A percentile compares a stretch with the other conserved stretches of the same genome.
Conservation (phyloP, 2,113 vertebrate species). For the Marmota monax region DNA sequence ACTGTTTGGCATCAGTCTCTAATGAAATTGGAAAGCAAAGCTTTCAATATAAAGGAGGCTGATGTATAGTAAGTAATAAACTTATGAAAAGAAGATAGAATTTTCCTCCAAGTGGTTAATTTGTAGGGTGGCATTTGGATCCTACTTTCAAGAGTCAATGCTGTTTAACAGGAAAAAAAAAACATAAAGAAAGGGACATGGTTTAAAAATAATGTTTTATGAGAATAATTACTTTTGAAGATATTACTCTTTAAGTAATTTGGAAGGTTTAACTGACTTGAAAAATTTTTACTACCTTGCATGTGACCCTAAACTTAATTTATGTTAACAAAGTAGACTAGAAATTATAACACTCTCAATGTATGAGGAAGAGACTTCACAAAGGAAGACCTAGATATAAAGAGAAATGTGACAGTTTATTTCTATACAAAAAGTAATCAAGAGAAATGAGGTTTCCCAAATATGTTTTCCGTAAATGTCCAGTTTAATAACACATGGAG, state of each 20-base stretch:
- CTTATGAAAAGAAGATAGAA: constrained; percentile 88
- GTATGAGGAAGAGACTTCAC: background rate
- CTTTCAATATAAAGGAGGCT: constrained; percentile 88
- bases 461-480: background rate
- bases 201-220: constrained; percentile 18
- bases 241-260: background rate
- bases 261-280: background rate
- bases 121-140: constrained; percentile 83
- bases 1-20: background rate
- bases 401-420: background rate
- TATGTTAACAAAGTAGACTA: constrained; percentile 9
- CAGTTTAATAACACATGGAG: background rate
- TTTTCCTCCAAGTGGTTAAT: constrained; percentile 91
- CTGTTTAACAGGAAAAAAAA: constrained; percentile 94
- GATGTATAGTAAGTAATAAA: constrained; percentile 89
- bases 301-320: constrained; percentile 10
- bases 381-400: background rate
- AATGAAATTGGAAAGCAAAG: constrained; percentile 88
- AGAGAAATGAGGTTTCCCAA: background rate
- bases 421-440: background rate
- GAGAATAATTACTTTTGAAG: background rate
- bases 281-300: constrained; percentile 16
- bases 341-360: background rate
- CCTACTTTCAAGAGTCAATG: constrained; percentile 92
- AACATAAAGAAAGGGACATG: constrained; percentile 89